A percentile compares a stretch with the other conserved stretches of the same genome.
Conservation (phyloP, 2,888 invertebrate species). For the Opisthograptis luteolata region DNA sequence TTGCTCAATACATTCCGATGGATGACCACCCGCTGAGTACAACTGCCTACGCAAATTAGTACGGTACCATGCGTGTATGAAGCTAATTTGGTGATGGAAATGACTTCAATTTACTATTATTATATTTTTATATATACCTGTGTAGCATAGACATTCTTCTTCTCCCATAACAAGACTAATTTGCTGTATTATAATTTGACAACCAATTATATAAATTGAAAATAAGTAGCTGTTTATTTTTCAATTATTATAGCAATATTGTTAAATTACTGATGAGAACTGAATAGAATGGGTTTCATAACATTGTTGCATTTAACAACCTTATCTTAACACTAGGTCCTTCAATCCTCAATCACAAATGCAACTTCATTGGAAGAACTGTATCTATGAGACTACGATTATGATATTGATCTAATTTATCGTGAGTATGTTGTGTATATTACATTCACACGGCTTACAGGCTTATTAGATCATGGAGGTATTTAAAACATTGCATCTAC, state of each 20-base stretch:
- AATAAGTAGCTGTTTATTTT: no score
- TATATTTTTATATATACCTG: slow-evolving; percentile 4
- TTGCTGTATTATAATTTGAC: slow-evolving; percentile 3
- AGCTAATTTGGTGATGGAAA: slow-evolving; percentile 24
- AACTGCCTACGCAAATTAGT: slow-evolving; percentile 27
- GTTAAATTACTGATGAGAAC: no score
- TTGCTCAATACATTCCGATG: slow-evolving; percentile 25
- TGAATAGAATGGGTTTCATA: no score
- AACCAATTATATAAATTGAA: not conserved
- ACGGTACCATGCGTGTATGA: slow-evolving; percentile 21
- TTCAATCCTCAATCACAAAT: no score
- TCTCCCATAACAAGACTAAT: not conserved
- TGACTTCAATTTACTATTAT: slow-evolving; percentile 16
- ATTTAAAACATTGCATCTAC: slow-evolving; percentile 9
- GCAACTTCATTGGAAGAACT: no score
- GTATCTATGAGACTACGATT: no score
- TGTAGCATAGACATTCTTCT: not conserved
- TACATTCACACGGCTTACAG: slow-evolving; percentile 16
- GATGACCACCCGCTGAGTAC: slow-evolving; percentile 15
- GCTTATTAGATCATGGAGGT: slow-evolving; percentile 7
- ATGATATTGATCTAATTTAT: not conserved
- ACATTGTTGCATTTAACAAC: no score
- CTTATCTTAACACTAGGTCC: no score
- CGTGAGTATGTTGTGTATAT: not conserved
- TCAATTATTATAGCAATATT: no score